phyloP scores from a whole-genome alignment of 2,888 invertebrate species.

The Tethea ocularis region DNA sequence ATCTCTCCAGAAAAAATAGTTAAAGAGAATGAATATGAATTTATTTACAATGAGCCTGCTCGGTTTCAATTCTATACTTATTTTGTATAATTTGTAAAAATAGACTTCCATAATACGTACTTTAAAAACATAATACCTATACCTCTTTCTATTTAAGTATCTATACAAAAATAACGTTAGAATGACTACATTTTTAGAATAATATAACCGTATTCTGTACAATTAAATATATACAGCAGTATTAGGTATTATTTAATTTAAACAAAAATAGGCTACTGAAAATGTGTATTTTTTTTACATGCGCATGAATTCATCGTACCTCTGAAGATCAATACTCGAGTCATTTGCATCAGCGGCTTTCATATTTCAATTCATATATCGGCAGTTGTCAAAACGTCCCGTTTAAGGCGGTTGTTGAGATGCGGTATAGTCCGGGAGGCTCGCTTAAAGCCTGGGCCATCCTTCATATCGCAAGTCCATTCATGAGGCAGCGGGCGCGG shows the following conservation, averaged over 20 bases:
- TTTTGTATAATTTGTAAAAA: background rate
- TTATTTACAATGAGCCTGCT: constrained; percentile 54
- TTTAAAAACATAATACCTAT: too few species aligned
- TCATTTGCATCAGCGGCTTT: constrained; percentile 56
- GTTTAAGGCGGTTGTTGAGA: constrained; percentile 58
- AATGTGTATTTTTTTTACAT: background rate
- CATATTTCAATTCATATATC: constrained; percentile 79
- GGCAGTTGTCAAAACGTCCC: constrained; percentile 74
- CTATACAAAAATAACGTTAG: too few species aligned
- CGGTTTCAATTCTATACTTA: constrained; percentile 5
- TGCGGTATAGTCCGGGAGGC: constrained; percentile 51
- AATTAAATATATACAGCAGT: background rate
- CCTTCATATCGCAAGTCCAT: constrained; percentile 73
- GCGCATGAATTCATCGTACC: constrained; percentile 20
- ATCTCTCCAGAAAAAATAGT: constrained; percentile 58
- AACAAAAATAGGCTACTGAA: too few species aligned
- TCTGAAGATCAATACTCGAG: constrained; percentile 42
- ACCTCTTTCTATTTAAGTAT: too few species aligned
- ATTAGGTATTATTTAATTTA: background rate
- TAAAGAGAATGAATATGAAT: constrained; percentile 54
- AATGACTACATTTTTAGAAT: too few species aligned
- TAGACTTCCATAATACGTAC: background rate
- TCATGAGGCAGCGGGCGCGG: constrained; percentile 57
- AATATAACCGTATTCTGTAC: too few species aligned
- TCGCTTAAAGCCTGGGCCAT: constrained; percentile 59